A percentile compares a stretch with the other conserved stretches of the same genome.
These are phyloP conservation scores for Orgyia antiqua DNA, from an alignment of 2,888 invertebrate genomes.

Conservation along the genomic window DNA sequence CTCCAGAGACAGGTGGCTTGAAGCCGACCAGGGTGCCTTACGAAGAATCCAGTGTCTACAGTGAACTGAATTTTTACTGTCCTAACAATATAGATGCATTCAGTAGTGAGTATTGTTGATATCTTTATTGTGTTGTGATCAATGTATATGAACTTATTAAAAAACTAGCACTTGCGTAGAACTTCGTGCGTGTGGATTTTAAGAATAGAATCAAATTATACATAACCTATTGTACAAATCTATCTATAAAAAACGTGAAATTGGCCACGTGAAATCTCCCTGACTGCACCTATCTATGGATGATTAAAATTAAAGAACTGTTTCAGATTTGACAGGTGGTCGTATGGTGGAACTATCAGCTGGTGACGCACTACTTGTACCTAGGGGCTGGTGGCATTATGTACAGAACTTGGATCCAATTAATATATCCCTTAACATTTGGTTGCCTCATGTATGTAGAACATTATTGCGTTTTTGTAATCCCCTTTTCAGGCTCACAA, in stretches of 20 bases:
- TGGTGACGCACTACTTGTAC: conserved; percentile 93
- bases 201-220: too few relatives aligned
- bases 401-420: conserved; percentile 89
- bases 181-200: too few relatives aligned
- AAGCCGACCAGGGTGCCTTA: conserved; percentile 93
- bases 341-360: conserved; percentile 83
- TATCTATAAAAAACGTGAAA: too few relatives aligned
- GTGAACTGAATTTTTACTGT: conserved; percentile 87
- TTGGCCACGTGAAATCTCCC: too few relatives aligned
- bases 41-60: conserved; percentile 97
- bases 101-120: conserved; percentile 45
- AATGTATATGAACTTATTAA: too few relatives aligned
- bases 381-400: conserved; percentile 98
- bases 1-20: conserved; percentile 84
- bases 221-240: too few relatives aligned
- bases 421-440: conserved; percentile 81
- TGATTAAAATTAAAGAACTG: conserved; percentile 5
- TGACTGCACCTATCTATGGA: too few relatives aligned
- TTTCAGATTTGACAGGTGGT: conserved; percentile 54
- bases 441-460: conserved; percentile 84
- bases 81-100: conserved; percentile 75
- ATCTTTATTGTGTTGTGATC: too few relatives aligned
- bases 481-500: background rate
- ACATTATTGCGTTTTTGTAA: too few relatives aligned
- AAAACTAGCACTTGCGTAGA: too few relatives aligned